Conservation (phyloP, 2,888 invertebrate species). For the Nipponacmea schrenckii region DNA sequence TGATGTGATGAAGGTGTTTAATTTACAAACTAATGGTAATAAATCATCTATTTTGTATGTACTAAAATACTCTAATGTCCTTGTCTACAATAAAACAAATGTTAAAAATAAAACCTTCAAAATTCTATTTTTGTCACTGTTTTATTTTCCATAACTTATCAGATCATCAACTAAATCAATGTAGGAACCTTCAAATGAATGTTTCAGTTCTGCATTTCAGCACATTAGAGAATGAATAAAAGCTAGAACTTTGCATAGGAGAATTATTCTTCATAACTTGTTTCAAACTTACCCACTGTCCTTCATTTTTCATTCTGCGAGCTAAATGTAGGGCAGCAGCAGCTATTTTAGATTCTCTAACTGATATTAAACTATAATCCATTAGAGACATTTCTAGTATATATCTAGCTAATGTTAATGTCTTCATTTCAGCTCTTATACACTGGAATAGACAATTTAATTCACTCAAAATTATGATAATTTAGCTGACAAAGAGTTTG, state of each 20-base stretch:
- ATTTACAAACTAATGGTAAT: slow-evolving; percentile 76
- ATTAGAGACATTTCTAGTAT: slow-evolving; percentile 92
- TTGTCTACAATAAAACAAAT: slow-evolving; percentile 49
- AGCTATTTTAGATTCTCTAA: slow-evolving; percentile 90
- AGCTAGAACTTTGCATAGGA: background rate
- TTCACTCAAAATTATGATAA: slow-evolving; percentile 12
- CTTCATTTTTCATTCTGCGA: slow-evolving; percentile 82
- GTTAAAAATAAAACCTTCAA: background rate
- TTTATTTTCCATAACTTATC: no score
- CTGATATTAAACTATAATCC: slow-evolving; percentile 84
- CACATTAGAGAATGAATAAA: background rate
- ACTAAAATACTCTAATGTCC: slow-evolving; percentile 65
- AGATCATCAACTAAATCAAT: background rate
- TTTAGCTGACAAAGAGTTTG: background rate
- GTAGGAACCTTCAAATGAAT: background rate
- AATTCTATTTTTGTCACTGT: no score
- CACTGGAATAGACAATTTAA: slow-evolving; percentile 54
- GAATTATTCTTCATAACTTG: background rate
- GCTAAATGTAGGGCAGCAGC: slow-evolving; percentile 89
- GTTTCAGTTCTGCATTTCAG: background rate
- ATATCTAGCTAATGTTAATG: slow-evolving; percentile 91
- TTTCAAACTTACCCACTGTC: slow-evolving; percentile 72
- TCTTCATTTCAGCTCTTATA: slow-evolving; percentile 80
- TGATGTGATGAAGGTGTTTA: slow-evolving; percentile 82
- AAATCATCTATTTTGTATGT: slow-evolving; percentile 83